Percentiles rank a stretch among this genome's conserved stretches.
Conservation (phyloP, 2,888 invertebrate species). For the Orchesellides sinensis region DNA sequence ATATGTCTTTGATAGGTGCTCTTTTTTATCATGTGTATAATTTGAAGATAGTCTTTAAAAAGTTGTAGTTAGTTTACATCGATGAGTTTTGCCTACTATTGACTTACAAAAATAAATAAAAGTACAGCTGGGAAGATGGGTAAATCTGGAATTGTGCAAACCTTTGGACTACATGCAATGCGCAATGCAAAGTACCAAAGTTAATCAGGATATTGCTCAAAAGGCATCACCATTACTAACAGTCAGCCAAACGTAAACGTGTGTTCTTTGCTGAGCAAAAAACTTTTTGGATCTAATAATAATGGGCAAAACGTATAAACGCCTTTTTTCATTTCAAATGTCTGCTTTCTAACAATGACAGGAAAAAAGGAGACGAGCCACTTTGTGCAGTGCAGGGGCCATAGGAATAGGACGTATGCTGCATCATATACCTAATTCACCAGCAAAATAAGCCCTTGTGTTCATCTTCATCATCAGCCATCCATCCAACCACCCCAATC, state of each 20-base stretch:
- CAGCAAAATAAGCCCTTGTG: background rate
- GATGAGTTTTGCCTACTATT: no score
- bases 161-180: background rate
- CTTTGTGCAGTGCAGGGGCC: background rate
- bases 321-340: conserved; percentile 14
- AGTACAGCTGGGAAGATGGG: no score
- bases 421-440: no score
- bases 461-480: background rate
- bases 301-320: background rate
- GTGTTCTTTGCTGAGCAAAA: background rate
- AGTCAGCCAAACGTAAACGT: conserved; percentile 6
- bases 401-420: no score
- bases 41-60: background rate
- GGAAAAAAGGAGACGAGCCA: background rate
- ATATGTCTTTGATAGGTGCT: conserved; percentile 4
- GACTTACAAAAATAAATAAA: background rate
- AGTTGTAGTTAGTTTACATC: no score
- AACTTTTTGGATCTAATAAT: conserved; percentile 3
- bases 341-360: no score
- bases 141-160: no score
- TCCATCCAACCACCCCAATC: conserved; percentile 2
- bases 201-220: no score
- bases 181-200: no score
- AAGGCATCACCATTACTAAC: background rate
- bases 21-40: background rate